Evolutionary conservation across 2,797 vertebrate genomes (phyloP), one percentile per base, ranked within the genome.

Genomic region (Acropternis orthonyx): DNA sequence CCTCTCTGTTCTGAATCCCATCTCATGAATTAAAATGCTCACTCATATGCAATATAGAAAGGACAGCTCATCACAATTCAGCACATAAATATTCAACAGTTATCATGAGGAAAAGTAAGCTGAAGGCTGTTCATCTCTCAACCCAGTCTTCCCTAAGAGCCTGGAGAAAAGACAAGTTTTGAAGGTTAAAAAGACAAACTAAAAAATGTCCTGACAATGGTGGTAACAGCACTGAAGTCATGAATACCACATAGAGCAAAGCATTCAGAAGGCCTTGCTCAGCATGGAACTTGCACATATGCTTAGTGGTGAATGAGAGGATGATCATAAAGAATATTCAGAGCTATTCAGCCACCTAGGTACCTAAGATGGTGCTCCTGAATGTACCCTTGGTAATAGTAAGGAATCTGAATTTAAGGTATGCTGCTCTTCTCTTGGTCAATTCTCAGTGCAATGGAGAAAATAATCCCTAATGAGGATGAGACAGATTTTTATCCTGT

Each of bases 21-120:
- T 34, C 72, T 82, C 71, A 83, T 77, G 48, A 95, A 92, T 93
- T 97, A 94, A 94, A 96, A 89, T 91, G 79, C 9, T 30, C 21
- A 48, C 16, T 65, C 86, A 92, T 51, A 84, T 3, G 24, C 58
- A 92, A 30, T 69, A 78, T 18, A 77, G 43, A 46, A 85, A 83
- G 78, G 61, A 93, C 81, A 93, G 49, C 75, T 96, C 68, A 83
- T 88, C 86, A 85, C 75, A 89, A 54, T 89, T 80, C 77, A 89
- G 32, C 11, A 39, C 65, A 93, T 92, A 94, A 92, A 94, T 92
- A 94, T 89, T 86, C 84, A 96, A 10, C 16, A 88, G 30, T 43
- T 89, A 80, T 46, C 87, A 80, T 23, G 65, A 80, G 21, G 39
- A 87, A 89, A 88, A 94, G 80, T 30, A 87, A 85, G 52, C 52